Conservation (phyloP, 1,140 invertebrate genomes). For the Drosophila chauvacae region DNA sequence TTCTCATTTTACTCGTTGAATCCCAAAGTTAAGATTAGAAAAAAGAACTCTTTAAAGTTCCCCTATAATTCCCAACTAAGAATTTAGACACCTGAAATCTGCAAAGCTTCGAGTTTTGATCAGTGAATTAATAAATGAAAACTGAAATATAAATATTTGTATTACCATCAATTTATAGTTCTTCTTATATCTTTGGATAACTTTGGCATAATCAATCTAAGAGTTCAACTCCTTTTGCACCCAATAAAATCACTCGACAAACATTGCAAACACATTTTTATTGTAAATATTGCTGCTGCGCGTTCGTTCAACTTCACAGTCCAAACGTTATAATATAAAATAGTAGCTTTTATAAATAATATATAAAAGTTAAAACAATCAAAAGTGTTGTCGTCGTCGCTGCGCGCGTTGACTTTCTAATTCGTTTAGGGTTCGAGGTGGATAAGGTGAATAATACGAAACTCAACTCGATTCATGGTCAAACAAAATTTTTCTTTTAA, state of each 20-base stretch:
- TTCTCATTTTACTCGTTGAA: not conserved
- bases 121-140: too few relatives aligned
- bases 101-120: not conserved
- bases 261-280: constrained; percentile 58
- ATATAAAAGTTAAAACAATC: constrained; percentile 44
- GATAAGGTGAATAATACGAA: constrained; percentile 9
- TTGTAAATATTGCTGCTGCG: constrained; percentile 48
- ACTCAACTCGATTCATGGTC: not conserved
- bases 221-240: not conserved
- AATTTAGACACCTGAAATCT: not conserved
- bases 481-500: not conserved
- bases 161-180: not conserved
- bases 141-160: not conserved
- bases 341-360: constrained; percentile 34
- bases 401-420: constrained; percentile 12
- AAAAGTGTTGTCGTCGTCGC: constrained; percentile 30
- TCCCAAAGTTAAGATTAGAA: not conserved
- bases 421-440: constrained; percentile 2
- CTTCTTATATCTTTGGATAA: not conserved
- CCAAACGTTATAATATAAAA: constrained; percentile 33
- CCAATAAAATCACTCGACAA: not conserved
- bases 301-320: constrained; percentile 37
- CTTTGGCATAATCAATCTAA: too few relatives aligned
- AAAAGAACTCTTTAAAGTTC: too few relatives aligned
- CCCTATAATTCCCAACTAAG: not conserved